A percentile compares a stretch with the other conserved stretches of the same genome.
These are phyloP conservation scores for Bombus polaris DNA, from an alignment of 1,140 invertebrate species.

Conservation along the genomic window DNA sequence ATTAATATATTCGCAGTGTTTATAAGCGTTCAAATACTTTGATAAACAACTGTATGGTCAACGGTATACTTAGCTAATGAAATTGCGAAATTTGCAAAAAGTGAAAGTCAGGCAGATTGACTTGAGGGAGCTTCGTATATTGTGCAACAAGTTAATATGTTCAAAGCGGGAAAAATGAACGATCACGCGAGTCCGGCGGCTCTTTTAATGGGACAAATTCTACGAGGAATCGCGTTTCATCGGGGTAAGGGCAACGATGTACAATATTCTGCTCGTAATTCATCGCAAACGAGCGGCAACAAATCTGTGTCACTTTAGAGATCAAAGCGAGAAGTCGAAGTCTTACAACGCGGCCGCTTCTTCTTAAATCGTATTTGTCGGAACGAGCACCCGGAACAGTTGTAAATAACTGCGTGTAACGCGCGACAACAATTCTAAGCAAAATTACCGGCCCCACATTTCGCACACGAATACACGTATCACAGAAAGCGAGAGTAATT, in stretches of 20 bases:
- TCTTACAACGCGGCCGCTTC: not conserved
- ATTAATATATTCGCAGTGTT: too few relatives aligned
- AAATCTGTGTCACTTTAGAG: slow-evolving; percentile 52
- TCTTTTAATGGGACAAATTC: not conserved
- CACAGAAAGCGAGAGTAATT: not conserved
- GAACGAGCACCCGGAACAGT: not conserved
- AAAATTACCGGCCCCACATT: not conserved
- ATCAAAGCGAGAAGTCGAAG: slow-evolving; percentile 49
- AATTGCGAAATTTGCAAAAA: not conserved
- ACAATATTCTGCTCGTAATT: slow-evolving; percentile 40
- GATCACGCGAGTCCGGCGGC: not conserved
- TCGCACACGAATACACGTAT: not conserved
- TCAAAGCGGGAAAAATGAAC: not conserved
- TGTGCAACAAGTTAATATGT: not conserved
- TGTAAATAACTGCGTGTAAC: slow-evolving; percentile 25
- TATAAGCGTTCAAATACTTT: too few relatives aligned
- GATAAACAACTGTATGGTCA: too few relatives aligned
- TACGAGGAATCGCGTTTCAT: not conserved
- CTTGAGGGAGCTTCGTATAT: not conserved
- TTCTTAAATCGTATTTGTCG: slow-evolving; percentile 13
- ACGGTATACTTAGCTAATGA: not conserved
- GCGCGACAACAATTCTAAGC: slow-evolving; percentile 20
- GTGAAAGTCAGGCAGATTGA: not conserved
- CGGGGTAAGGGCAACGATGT: slow-evolving; percentile 16
- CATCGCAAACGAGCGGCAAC: slow-evolving; percentile 29